These are phyloP conservation scores for Meloe dianella DNA, from an alignment of 2,888 invertebrate genomes.

Conservation along the genomic window DNA sequence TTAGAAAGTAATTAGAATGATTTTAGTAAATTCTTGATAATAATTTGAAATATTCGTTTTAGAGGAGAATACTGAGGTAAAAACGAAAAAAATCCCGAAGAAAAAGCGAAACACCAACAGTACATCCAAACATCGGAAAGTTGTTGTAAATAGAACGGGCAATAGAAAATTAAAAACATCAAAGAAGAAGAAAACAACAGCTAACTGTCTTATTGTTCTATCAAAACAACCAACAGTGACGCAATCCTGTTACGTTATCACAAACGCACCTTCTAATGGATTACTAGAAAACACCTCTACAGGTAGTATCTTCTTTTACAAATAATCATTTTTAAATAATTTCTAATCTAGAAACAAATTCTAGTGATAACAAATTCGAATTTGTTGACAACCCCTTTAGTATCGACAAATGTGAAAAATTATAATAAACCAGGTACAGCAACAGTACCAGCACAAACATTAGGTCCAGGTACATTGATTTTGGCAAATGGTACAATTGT, in stretches of 20 bases:
- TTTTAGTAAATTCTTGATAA: background rate
- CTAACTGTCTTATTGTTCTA: constrained; percentile 41
- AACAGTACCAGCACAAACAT: constrained; percentile 33
- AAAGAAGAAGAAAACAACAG: constrained; percentile 29
- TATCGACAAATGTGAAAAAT: constrained; percentile 47
- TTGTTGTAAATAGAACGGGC: constrained; percentile 23
- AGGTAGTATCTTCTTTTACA: constrained; percentile 22
- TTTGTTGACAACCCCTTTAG: constrained; percentile 47
- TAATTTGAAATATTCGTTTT: background rate
- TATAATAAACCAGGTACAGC: constrained; percentile 30
- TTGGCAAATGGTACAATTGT: constrained; percentile 55
- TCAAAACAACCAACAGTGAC: constrained; percentile 37
- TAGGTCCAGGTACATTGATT: constrained; percentile 56
- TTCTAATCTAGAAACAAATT: constrained; percentile 20
- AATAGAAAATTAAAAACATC: constrained; percentile 18
- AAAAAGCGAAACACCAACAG: constrained; percentile 29
- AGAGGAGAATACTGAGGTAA: constrained; percentile 39
- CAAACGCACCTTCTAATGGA: constrained; percentile 35
- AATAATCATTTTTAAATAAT: background rate
- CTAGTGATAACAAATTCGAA: constrained; percentile 49
- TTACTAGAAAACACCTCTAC: constrained; percentile 28
- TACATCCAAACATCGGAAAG: constrained; percentile 38
- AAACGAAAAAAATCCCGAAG: constrained; percentile 10
- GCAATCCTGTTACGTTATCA: constrained; percentile 42
- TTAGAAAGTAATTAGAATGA: constrained; percentile 49